Conservation (phyloP, 2,888 invertebrate species). For the Timandra comae region DNA sequence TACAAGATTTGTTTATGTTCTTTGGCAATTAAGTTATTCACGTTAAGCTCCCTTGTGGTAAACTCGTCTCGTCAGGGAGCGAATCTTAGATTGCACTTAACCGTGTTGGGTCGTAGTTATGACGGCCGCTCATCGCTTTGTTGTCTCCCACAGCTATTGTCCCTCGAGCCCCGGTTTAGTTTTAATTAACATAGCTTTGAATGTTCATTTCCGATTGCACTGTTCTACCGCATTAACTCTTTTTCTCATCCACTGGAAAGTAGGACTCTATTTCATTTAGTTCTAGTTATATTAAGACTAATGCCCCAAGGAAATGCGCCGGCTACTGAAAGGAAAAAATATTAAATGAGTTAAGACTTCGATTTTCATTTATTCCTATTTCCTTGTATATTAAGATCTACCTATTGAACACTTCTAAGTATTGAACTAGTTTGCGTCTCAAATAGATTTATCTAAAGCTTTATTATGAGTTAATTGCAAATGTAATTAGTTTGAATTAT, state of each 20-base stretch:
- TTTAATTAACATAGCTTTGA: conserved; percentile 63
- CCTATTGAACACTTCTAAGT: too few relatives aligned
- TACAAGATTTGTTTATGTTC: too few relatives aligned
- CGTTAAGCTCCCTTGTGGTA: conserved; percentile 22
- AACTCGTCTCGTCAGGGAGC: conserved; percentile 37
- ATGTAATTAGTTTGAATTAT: conserved; percentile 44
- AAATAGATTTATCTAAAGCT: conserved; percentile 15
- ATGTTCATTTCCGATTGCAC: conserved; percentile 50
- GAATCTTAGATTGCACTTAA: conserved; percentile 48
- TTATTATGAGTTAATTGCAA: conserved; percentile 22
- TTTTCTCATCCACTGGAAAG: conserved; percentile 35
- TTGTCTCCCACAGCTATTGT: conserved; percentile 49
- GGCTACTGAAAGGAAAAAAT: conserved; percentile 19
- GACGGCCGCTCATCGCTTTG: conserved; percentile 47
- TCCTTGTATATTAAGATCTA: conserved; percentile 13
- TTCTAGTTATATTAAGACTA: conserved; percentile 42
- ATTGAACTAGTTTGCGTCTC: too few relatives aligned
- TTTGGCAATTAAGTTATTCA: too few relatives aligned
- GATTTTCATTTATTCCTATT: conserved; percentile 28
- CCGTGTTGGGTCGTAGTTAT: conserved; percentile 35
- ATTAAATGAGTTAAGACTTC: conserved; percentile 7
- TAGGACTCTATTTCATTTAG: conserved; percentile 46
- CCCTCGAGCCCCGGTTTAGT: conserved; percentile 48
- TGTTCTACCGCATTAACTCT: conserved; percentile 32
- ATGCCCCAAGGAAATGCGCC: conserved; percentile 41